These are phyloP conservation scores for Galendromus occidentalis DNA, from an alignment of 1,140 invertebrate genomes.

Conservation along the genomic window DNA sequence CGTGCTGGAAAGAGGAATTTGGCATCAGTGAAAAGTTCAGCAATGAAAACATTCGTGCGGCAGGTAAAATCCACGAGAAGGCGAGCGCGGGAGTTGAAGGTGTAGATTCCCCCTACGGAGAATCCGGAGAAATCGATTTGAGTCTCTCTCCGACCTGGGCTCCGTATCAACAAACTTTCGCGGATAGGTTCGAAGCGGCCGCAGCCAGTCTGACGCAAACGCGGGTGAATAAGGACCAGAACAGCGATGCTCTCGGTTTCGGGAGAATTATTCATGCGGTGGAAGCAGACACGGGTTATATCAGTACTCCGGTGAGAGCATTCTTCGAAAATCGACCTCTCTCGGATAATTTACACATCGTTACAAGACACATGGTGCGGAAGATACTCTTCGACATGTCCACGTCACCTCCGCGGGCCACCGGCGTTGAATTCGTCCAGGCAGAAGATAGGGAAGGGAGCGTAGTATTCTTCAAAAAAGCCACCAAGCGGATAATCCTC, in stretches of 20 bases:
- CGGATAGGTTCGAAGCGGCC: not conserved
- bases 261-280: not conserved
- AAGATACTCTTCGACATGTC: conserved; percentile 13
- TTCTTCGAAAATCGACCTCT: not conserved
- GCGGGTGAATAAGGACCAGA: not conserved
- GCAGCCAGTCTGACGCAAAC: not conserved
- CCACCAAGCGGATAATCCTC: conserved; percentile 46
- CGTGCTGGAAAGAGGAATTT: not conserved
- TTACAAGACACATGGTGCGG: conserved; percentile 10
- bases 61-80: not conserved
- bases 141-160: not conserved
- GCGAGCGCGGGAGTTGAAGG: not conserved
- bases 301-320: not conserved
- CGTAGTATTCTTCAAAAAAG: conserved; percentile 40
- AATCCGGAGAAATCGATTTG: not conserved
- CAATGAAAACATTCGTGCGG: not conserved
- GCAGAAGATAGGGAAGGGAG: conserved; percentile 27
- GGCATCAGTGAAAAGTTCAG: not conserved
- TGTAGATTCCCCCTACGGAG: not conserved
- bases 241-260: not conserved
- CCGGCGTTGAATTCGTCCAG: conserved; percentile 40
- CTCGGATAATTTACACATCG: conserved; percentile 14
- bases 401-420: conserved; percentile 31
- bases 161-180: not conserved
- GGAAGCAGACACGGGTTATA: not conserved